A percentile compares a stretch with the other conserved stretches of the same genome.
Evolutionary conservation across 2,113 vertebrate genomes (phyloP).

Genomic region (Podarcis raffonei): DNA sequence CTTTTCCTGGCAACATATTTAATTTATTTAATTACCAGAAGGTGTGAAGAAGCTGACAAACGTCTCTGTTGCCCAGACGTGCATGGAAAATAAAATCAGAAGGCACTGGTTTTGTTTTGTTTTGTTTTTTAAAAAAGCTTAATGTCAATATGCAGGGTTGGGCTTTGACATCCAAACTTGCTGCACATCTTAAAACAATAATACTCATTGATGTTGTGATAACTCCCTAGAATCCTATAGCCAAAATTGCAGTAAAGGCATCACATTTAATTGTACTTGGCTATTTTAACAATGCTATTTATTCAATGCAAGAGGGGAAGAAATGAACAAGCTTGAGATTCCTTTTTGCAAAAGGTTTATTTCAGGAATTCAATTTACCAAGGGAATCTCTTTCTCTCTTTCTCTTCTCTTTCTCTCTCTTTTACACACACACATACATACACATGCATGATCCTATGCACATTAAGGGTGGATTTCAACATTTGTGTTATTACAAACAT

Average conservation of each 20-base stretch:
- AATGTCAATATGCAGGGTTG: neutral
- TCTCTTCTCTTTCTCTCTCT: no score
- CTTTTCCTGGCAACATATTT: conserved; percentile 55
- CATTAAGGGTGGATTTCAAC: no score
- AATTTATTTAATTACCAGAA: conserved; percentile 58
- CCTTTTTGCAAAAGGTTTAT: neutral
- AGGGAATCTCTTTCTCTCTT: no score
- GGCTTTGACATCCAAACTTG: neutral
- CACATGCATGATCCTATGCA: neutral
- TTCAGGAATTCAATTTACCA: neutral
- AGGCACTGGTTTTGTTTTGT: neutral
- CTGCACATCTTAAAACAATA: neutral
- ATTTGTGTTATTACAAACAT: no score
- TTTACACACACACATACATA: neutral
- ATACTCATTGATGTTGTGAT: neutral
- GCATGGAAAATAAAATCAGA: conserved; percentile 31
- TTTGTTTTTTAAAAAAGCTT: neutral
- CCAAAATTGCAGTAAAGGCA: neutral
- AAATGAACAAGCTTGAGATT: neutral
- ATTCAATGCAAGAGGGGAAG: neutral
- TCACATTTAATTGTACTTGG: neutral
- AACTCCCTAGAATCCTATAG: neutral
- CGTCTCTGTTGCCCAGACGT: conserved; percentile 31
- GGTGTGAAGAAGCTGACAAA: conserved; percentile 52
- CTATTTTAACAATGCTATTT: neutral